Base-by-base conservation (phyloP, 30 jellyfish, hydroid and myxozoan species). In the Cassiopea xamachana region DNA sequence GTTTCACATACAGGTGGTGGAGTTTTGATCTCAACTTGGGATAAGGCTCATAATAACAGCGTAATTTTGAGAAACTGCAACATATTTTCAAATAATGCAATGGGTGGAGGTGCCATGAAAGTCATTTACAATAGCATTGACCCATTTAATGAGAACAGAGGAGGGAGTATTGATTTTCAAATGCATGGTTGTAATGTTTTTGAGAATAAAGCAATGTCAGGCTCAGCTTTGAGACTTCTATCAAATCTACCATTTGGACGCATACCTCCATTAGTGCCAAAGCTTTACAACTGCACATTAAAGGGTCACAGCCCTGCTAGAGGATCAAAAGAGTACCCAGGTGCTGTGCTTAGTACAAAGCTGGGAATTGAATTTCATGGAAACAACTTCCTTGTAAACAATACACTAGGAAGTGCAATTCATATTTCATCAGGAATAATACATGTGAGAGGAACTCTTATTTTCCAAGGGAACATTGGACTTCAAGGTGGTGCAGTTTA, bases 81-180 rank as follows among this genome's bases (percentile, higher is more conserved):
- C 69, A 75, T 89, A 18, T 71, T 48, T 17, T 17, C 15, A 49
- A 89, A 89, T 43, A 62, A 74, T 39, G 96, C 96, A 1, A 89
- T 89, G 96, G 85, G 81, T 7, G 96, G 96, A 46, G 96, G 96
- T 62, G 96, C 91, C n/a, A 82, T 77, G 85, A 89, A 89, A 62
- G 64, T 89, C 58, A 89, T 81, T 43, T 83, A 62, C 79, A 89
- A 79, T 60, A 89, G 85, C 76, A 81, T 55, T 47, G 87, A 89
- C 47, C 92, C 92, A 17, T 27, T 10, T 46, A 78, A 75, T 69
- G 82, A 8, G 75, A 84, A 71, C 79, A 75, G 88, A 75, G 84
- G 75, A 7, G 96, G 91, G 18, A 13, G n/a, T 1, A 73, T 87
- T 6, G 48, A n/a, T 2, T 80, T 89, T 51, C 72, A 80, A 89